These are phyloP conservation scores for Terrapene triunguis DNA, from an alignment of 2,113 vertebrate genomes.

Conservation along the genomic window DNA sequence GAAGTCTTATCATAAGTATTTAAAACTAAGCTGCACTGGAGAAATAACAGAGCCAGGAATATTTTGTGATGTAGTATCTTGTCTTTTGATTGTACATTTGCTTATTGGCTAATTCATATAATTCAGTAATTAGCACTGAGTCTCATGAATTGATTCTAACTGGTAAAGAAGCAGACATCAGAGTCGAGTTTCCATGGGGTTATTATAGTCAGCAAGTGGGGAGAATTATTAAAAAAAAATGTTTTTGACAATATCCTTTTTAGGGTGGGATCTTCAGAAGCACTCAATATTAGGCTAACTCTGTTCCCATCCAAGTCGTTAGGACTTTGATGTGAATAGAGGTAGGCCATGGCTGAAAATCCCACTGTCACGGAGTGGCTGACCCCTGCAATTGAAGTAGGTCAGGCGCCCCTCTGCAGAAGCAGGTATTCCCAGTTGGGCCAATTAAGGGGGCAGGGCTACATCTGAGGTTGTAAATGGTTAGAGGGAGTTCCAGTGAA, in stretches of 20 bases:
- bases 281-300: background rate
- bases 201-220: background rate
- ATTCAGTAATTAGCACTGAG: background rate
- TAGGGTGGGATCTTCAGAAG: background rate
- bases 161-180: background rate
- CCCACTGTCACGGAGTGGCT: background rate
- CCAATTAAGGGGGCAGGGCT: no score
- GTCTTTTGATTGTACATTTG: background rate
- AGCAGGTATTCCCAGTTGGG: no score
- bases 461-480: no score
- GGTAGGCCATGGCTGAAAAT: background rate
- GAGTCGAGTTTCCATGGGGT: background rate
- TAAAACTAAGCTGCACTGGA: no score
- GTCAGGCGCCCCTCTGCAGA: no score
- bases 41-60: no score
- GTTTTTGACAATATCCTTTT: background rate
- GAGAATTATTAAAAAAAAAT: background rate
- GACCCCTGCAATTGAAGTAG: no score
- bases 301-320: background rate
- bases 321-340: background rate
- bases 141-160: background rate
- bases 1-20: no score
- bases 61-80: background rate
- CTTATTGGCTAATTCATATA: background rate
- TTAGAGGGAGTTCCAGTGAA: no score